Base-by-base conservation (phyloP, 2,797 vertebrate species). In the Rhynchotus rufescens region DNA sequence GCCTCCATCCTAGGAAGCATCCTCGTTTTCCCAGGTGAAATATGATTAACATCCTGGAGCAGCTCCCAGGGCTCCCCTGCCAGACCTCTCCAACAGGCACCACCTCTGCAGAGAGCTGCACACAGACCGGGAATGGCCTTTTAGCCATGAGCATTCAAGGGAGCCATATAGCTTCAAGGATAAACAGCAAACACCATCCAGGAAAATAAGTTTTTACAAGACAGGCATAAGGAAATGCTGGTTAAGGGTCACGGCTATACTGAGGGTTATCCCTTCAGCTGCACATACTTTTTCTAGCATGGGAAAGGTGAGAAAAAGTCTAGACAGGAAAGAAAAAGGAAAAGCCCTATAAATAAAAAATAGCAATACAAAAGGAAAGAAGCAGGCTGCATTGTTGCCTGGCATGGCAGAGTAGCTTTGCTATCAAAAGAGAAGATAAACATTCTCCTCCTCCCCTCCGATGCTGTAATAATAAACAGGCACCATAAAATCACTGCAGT, bases 401-500 rank as follows among this genome's bases (percentile, higher is more conserved):
- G 4, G 13, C 30, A 68, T 40, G 6, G 22, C 2, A 80, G 4
- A 90, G 4, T 34, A 3, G 13, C 34, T 85, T 54, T 12, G 28
- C 47, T 65, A 56, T 15, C 9, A 22, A 8, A 42, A 80, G 42
- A 6, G 0, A 52, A 69, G 34, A 26, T 19, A 4, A 5, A 52
- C 3, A 2, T 32, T 84, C 52, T 71, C 30, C 16, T 11, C 9
- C 30, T 80, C 22, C 44, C 42, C 32, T 74, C 15, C 42, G 14
- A 30, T 5, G 21, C 19, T 8, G 2, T 0, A 67, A 45, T 11
- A 87, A 80, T 47, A 52, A 77, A 72, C 21, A 78, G 7, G 12
- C 40, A 72, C 22, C 47, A 44, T 44, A 65, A 92, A 89, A 42
- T 16, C 69, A 89, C 62, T 54, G 20, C 69, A 78, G 23, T 30